Conservation (phyloP, 2,888 invertebrate species). For the Tricholauxania praeusta region DNA sequence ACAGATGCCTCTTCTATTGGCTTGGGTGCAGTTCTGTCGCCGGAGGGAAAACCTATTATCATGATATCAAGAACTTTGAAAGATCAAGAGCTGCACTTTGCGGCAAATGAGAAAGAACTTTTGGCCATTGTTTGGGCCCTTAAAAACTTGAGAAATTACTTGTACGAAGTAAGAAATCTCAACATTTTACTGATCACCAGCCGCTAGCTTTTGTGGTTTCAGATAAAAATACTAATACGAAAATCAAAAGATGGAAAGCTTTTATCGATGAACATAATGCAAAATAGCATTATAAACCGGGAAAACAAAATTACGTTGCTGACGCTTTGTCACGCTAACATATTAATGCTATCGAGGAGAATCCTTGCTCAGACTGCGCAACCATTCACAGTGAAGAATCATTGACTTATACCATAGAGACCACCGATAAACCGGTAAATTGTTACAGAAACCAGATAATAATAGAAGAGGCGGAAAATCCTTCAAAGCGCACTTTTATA, state of each 20-base stretch:
- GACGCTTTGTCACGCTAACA: background rate
- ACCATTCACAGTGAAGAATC: too few species aligned
- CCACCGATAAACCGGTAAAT: background rate
- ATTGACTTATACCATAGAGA: too few species aligned
- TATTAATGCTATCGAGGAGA: too few species aligned
- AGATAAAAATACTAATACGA: background rate
- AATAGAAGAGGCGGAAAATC: background rate
- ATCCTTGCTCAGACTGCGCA: too few species aligned
- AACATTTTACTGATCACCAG: background rate
- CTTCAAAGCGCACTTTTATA: background rate
- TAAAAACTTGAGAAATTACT: conserved; percentile 13
- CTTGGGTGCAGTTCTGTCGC: background rate
- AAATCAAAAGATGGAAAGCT: conserved; percentile 14
- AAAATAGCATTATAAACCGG: background rate
- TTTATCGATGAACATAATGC: conserved; percentile 19
- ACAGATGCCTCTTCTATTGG: conserved; percentile 4
- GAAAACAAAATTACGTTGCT: background rate
- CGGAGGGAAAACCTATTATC: background rate
- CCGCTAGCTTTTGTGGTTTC: too few species aligned
- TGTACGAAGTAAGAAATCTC: background rate
- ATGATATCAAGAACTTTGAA: conserved; percentile 8
- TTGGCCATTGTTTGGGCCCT: conserved; percentile 16
- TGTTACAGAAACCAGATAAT: background rate
- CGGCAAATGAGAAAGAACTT: background rate
- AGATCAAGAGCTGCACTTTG: background rate